Base-by-base conservation (phyloP, 2,113 vertebrate genomes). In the Anas platyrhynchos region DNA sequence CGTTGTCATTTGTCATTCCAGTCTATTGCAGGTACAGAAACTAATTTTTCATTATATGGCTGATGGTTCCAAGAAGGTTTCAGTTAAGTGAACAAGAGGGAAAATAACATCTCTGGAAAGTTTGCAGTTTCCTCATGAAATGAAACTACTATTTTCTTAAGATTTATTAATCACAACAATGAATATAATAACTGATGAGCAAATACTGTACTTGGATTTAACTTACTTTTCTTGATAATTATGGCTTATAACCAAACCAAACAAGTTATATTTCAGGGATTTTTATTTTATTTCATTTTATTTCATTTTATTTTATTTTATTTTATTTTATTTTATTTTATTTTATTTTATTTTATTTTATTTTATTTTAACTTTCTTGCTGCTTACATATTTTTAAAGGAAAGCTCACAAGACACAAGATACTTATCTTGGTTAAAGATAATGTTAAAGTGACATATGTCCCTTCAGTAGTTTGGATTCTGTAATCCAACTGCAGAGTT, bases 1-100 rank as follows among this genome's bases (percentile, higher is more conserved):
- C 38, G 1, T 89, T 97, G 93, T 78, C 87, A 93, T 98, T 96
- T 97, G 91, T 98, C 90, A 95, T 96, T 96, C 80, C 36, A 55
- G 14, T 91, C 46, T 94, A 25, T 36, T 93, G 76, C 32, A 90
- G 86, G 46, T 86, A 90, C 74, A 82, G 83, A 61, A 83, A 50
- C 73, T 91, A 66, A 82, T 88, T 96, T 94, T 91, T 97, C 83
- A 82, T 67, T 94, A 80, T 83, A 74, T 43, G 20, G 21, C 46
- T 65, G 23, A 36, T 73, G 69, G 41, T 95, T 95, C 61, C 79
- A 68, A 95, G 41, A 46, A 59, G 67, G n/a, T 63, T 92, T 91
- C 32, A 58, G 86, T 88, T 93, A 85, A 94, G 82, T 91, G 74
- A 92, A 72, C 22, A 89, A 36, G 9, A 89, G 32, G 74, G 85